These are phyloP conservation scores for Cercopithecus mitis DNA, from an alignment of 2,797 vertebrate species.

Conservation along the genomic window DNA sequence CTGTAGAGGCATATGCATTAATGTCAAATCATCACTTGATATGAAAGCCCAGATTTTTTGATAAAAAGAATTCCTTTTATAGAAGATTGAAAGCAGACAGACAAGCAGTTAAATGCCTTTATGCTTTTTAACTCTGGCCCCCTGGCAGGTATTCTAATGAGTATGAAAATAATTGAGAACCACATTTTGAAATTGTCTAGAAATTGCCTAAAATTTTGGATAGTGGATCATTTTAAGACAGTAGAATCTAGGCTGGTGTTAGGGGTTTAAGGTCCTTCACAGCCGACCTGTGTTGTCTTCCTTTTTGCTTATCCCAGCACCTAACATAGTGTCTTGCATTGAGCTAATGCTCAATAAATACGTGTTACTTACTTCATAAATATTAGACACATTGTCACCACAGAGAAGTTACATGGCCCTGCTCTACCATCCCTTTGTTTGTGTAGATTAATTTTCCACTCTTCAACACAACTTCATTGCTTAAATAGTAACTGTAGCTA, in stretches of 20 bases:
- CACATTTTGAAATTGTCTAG: slow-evolving; percentile 48
- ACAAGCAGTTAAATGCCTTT: slow-evolving; percentile 64
- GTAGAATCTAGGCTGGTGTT: background rate
- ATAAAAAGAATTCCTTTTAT: slow-evolving; percentile 71
- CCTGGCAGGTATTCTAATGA: slow-evolving; percentile 52
- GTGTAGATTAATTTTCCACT: background rate
- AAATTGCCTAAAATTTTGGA: slow-evolving; percentile 62
- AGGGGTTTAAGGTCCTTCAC: background rate
- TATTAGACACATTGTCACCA: background rate
- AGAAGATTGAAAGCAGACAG: slow-evolving; percentile 72
- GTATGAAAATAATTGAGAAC: slow-evolving; percentile 47
- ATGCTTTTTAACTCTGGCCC: slow-evolving; percentile 49
- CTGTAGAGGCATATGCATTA: slow-evolving; percentile 73
- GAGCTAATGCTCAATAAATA: slow-evolving; percentile 1
- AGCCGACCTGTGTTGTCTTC: background rate
- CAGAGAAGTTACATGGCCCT: background rate
- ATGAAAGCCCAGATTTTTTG: slow-evolving; percentile 63
- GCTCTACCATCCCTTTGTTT: background rate
- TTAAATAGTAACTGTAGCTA: background rate
- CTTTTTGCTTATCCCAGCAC: background rate
- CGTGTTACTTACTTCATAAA: background rate
- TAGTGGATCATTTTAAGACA: slow-evolving; percentile 39
- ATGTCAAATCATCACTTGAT: slow-evolving; percentile 75
- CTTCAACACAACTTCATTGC: background rate
- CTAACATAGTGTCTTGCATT: background rate